These are phyloP conservation scores for Copidosoma floridanum DNA, from an alignment of 1,140 invertebrate genomes.

Conservation along the genomic window DNA sequence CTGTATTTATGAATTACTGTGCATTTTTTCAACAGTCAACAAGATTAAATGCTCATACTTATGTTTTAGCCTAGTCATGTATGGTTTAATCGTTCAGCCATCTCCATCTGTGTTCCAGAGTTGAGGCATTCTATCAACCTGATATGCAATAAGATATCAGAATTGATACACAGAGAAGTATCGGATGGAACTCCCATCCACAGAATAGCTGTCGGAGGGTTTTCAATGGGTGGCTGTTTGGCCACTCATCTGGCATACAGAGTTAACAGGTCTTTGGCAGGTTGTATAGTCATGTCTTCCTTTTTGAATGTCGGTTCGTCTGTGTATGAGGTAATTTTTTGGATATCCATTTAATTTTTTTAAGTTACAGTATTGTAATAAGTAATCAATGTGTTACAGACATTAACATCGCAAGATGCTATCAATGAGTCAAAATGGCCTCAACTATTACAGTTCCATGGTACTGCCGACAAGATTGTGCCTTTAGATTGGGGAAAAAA, in stretches of 20 bases:
- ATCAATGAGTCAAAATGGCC: too few relatives aligned
- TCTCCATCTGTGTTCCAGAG: slow-evolving; percentile 63
- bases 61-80: slow-evolving; percentile 59
- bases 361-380: too few relatives aligned
- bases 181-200: slow-evolving; percentile 62
- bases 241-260: slow-evolving; percentile 67
- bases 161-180: slow-evolving; percentile 66
- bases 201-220: slow-evolving; percentile 71
- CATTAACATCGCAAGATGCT: too few relatives aligned
- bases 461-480: slow-evolving; percentile 57
- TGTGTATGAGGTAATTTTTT: slow-evolving; percentile 62
- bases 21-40: background rate
- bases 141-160: slow-evolving; percentile 59
- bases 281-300: slow-evolving; percentile 69
- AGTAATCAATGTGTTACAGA: too few relatives aligned
- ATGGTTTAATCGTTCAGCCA: slow-evolving; percentile 68
- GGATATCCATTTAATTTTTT: too few relatives aligned
- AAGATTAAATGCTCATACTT: background rate
- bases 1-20: too few relatives aligned
- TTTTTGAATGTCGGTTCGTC: slow-evolving; percentile 69
- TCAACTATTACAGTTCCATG: slow-evolving; percentile 50
- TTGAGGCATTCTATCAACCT: slow-evolving; percentile 60
- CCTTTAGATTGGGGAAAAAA: slow-evolving; percentile 57
- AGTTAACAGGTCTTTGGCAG: slow-evolving; percentile 62
- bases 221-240: slow-evolving; percentile 75